Conservation (phyloP, 2,113 vertebrate genomes). For the Cygnus atratus region DNA sequence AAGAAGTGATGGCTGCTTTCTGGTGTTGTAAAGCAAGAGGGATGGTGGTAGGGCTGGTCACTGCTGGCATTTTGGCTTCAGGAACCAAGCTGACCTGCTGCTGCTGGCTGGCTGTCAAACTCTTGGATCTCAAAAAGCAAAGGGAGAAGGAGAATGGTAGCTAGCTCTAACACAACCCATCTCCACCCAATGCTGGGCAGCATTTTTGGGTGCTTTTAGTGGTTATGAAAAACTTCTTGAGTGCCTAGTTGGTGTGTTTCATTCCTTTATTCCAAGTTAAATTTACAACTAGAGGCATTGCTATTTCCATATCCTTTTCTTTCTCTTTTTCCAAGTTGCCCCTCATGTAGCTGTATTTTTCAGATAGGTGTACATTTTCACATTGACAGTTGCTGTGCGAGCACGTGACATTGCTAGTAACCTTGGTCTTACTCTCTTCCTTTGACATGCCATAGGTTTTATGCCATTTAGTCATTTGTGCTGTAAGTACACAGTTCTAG, state of each 20-base stretch:
- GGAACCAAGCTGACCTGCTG: not conserved
- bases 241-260: not conserved
- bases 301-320: not conserved
- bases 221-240: not conserved
- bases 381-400: not conserved
- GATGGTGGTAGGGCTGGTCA: not conserved
- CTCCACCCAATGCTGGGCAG: not conserved
- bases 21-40: not conserved
- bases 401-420: not conserved
- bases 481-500: not conserved
- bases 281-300: not conserved
- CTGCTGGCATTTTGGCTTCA: accelerated
- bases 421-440: not conserved
- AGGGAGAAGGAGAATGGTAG: not conserved
- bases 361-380: not conserved
- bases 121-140: not conserved
- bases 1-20: not conserved
- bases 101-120: not conserved
- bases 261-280: not conserved
- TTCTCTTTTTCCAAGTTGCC: not conserved
- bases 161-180: not conserved
- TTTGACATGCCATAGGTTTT: not conserved
- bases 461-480: not conserved
- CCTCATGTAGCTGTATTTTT: not conserved
- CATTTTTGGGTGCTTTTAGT: not conserved